Base-by-base conservation (phyloP, 2,888 invertebrate genomes). In the Adela reaumurella region DNA sequence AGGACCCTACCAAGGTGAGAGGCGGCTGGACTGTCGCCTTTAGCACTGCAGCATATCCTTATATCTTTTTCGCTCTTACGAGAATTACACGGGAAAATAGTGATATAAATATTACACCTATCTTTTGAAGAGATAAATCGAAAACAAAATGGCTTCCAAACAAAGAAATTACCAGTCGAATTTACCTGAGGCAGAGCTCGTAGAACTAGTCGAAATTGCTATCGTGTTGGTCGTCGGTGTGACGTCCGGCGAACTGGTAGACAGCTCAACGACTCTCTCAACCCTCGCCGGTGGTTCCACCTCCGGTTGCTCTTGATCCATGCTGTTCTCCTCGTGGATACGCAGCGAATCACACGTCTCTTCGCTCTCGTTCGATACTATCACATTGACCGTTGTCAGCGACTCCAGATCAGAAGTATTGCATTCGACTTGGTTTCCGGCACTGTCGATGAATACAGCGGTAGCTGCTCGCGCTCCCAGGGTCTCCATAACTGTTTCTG, bases 401-500 rank as follows among this genome's bases (percentile, higher is more conserved):
- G 74, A 73, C 49, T 79, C 77, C 54, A 80, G 59, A 41, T 79
- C 74, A 0, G 71, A 64, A 42, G 64, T 68, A 2, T 76, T 74
- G 0, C 66, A 52, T 24, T 46, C 65, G 5, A 58, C 58, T 60
- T 8, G 69, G 45, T 53, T 53, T 1, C 51, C 69, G 0, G 70
- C 62, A 43, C 77, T 78, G 46, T 80, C 79, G n/a, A 79, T 77
- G 52, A 74, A 77, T 0, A 79, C 79, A 0, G 77, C 70, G 0
- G 78, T 77, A n/a, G n/a, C 0, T 24, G 80, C 79, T 0, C 79
- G 58, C 0, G 79, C 80, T 1, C 79, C 80, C 0, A 80, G 59
- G 0, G 77, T 70, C 56, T 80, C 80, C 78, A 80, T 80, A 0
- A 80, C 79, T 53, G 77, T 76, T 51, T 79, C 80, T 1, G 80